Conservation (phyloP, 2,797 vertebrate genomes). For the Kryptopterus vitreolus region DNA sequence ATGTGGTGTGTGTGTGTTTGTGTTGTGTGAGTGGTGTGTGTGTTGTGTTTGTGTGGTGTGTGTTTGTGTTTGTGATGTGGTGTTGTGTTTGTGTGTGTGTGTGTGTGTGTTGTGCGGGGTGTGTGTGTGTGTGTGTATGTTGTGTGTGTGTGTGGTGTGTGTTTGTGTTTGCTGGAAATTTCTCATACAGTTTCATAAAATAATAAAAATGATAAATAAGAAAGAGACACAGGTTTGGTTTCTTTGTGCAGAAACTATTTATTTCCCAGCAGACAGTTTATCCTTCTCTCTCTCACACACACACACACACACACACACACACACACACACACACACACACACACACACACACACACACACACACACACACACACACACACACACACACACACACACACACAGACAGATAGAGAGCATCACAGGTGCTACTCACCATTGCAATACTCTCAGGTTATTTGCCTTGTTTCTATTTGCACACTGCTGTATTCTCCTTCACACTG, state of each 20-base stretch:
- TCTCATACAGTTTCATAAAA: neutral
- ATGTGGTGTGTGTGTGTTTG: too few species aligned
- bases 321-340: conserved; percentile 18
- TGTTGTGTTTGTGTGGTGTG: too few species aligned
- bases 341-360: neutral
- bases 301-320: conserved; percentile 21
- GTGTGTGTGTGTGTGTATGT: too few species aligned
- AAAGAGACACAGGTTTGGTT: neutral
- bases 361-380: conserved; percentile 25
- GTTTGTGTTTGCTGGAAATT: neutral
- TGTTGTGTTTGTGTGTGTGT: too few species aligned
- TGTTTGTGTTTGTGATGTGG: too few species aligned
- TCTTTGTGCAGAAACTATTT: neutral
- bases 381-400: conserved; percentile 22
- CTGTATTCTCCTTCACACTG: too few species aligned
- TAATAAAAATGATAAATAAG: neutral
- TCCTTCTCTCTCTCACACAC: neutral
- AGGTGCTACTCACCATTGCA: conserved; percentile 16
- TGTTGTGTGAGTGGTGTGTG: too few species aligned
- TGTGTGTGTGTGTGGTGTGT: too few species aligned
- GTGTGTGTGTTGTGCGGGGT: too few species aligned
- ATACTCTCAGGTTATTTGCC: too few species aligned
- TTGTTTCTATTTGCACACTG: too few species aligned
- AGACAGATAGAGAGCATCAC: conserved; percentile 9
- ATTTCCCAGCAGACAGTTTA: neutral